A percentile compares a stretch with the other conserved stretches of the same genome.
Conservation (phyloP, 2,113 vertebrate species). For the Tiliqua scincoides region DNA sequence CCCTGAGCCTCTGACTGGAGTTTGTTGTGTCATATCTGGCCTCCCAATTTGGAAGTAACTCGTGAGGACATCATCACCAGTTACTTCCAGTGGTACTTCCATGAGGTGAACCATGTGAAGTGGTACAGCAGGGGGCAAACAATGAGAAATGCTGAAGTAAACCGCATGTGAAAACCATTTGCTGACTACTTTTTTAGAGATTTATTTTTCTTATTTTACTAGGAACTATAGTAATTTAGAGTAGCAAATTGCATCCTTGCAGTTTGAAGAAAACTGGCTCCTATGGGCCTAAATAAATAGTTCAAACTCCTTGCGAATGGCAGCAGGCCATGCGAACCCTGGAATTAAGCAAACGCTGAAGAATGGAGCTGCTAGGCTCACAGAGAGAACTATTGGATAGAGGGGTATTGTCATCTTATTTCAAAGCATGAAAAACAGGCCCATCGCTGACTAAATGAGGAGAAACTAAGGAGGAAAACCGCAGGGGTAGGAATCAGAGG, state of each 20-base stretch:
- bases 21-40: too few species aligned
- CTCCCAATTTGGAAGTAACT: too few species aligned
- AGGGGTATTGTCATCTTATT: neutral
- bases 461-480: neutral
- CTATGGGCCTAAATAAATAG: neutral
- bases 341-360: neutral
- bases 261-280: neutral
- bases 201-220: neutral
- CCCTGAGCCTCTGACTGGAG: too few species aligned
- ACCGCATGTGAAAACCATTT: neutral
- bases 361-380: slow-evolving; percentile 7
- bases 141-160: too few species aligned
- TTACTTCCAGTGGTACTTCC: too few species aligned
- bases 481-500: neutral
- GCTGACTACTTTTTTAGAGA: neutral
- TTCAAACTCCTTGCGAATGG: neutral
- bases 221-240: neutral
- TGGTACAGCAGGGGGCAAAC: too few species aligned
- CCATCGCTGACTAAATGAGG: neutral
- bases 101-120: too few species aligned
- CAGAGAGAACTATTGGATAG: neutral
- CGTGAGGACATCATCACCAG: too few species aligned
- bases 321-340: neutral
- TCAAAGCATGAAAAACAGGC: neutral
- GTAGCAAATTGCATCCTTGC: neutral